A percentile compares a stretch with the other conserved stretches of the same genome.
Conservation (phyloP, 2,888 invertebrate species). For the Chirona hameri region DNA sequence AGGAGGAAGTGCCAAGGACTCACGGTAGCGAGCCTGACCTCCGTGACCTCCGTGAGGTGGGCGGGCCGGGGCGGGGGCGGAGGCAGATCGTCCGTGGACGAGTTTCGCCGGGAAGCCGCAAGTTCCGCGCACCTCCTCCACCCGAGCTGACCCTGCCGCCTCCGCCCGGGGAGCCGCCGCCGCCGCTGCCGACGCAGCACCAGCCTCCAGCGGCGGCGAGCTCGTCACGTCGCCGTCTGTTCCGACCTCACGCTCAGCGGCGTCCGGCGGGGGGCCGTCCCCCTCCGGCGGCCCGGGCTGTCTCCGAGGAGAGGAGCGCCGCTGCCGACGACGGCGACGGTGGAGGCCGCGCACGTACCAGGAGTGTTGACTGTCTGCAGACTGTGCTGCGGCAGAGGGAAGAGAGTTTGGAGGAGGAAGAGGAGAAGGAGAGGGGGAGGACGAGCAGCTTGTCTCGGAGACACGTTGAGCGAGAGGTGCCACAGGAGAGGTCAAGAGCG, state of each 20-base stretch:
- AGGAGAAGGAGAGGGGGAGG: neutral
- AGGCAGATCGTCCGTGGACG: neutral
- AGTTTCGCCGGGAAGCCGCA: neutral
- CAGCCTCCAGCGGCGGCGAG: neutral
- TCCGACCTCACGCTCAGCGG: neutral
- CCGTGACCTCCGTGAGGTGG: neutral
- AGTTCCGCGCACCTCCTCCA: neutral
- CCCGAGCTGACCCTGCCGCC: neutral
- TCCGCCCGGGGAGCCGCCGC: neutral
- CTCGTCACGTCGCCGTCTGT: neutral
- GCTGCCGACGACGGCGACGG: neutral
- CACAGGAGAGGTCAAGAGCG: neutral
- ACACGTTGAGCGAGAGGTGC: neutral
- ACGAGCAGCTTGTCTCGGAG: neutral
- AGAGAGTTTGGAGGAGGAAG: neutral
- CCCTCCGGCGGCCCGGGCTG: neutral
- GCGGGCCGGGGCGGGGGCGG: neutral
- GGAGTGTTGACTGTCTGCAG: slow-evolving; percentile 39
- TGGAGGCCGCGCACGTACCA: slow-evolving; percentile 34
- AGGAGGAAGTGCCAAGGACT: neutral
- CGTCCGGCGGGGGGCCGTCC: neutral
- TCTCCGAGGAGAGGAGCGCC: neutral
- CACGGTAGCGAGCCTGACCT: slow-evolving; percentile 25
- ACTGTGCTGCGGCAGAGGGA: slow-evolving; percentile 34
- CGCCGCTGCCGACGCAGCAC: neutral